Evolutionary conservation across 2,797 vertebrate species (phyloP).

Genomic region (Coregonus suidteri): DNA sequence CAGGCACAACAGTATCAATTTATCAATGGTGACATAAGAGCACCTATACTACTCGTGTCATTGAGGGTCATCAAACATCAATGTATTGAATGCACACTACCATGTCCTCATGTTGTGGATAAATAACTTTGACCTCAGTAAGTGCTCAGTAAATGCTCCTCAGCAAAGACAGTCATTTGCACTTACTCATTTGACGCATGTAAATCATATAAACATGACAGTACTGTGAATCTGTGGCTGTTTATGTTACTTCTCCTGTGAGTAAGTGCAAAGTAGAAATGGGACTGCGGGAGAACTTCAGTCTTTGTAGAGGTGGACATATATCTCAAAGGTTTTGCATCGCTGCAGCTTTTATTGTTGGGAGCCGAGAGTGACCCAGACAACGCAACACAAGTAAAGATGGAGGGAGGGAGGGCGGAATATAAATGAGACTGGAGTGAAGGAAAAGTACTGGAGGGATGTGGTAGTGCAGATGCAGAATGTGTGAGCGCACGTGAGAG

Average conservation of each 20-base stretch:
- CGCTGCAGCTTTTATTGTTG: slow-evolving; percentile 56
- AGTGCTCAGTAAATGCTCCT: no score
- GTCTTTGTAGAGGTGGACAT: slow-evolving; percentile 21
- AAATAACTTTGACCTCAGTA: neutral
- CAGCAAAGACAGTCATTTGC: no score
- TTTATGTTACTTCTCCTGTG: no score
- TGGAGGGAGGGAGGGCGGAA: slow-evolving; percentile 55
- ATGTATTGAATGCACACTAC: slow-evolving; percentile 6
- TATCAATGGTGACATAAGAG: no score
- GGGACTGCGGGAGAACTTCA: neutral
- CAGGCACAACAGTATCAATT: neutral
- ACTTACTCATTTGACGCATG: no score
- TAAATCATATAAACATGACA: no score
- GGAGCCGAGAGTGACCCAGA: slow-evolving; percentile 28
- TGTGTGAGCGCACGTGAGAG: slow-evolving; percentile 47
- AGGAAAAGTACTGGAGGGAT: slow-evolving; percentile 76
- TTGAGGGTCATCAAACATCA: slow-evolving; percentile 3
- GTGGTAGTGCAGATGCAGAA: slow-evolving; percentile 67
- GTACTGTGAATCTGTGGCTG: no score
- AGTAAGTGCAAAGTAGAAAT: no score
- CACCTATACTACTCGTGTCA: neutral
- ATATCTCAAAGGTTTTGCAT: slow-evolving; percentile 25
- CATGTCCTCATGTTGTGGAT: neutral
- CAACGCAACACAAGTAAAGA: slow-evolving; percentile 38
- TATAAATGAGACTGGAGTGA: slow-evolving; percentile 68